A percentile compares a stretch with the other conserved stretches of the same genome.
Conservation (phyloP, 2,113 vertebrate species). For the Felis catus region DNA sequence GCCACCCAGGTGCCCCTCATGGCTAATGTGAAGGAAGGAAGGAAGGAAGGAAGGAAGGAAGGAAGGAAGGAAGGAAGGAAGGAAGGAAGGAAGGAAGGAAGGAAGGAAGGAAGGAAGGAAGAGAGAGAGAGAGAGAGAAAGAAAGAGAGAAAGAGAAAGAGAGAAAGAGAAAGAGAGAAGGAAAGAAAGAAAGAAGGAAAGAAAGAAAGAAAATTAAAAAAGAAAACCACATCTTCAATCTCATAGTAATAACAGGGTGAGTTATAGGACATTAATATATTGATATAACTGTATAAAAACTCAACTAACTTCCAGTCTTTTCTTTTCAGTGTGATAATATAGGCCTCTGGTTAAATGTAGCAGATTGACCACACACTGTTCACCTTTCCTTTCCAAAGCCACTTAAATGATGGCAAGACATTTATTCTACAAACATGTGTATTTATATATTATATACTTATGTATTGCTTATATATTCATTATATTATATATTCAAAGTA, state of each 20-base stretch:
- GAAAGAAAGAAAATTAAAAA: no score
- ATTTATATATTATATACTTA: background rate
- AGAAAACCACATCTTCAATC: background rate
- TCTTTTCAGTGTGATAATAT: background rate
- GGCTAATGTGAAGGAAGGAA: no score
- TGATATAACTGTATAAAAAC: background rate
- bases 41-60: no score
- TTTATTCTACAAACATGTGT: no score
- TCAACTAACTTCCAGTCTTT: background rate
- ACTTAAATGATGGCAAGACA: background rate
- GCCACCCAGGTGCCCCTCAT: no score
- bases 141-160: no score
- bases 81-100: no score
- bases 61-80: no score
- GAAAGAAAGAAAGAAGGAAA: no score
- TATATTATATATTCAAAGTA: background rate
- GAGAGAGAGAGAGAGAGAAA: fast-evolving
- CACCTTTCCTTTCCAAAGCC: background rate
- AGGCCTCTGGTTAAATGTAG: background rate
- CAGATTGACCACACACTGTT: background rate
- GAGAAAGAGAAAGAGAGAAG: no score
- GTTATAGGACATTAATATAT: background rate
- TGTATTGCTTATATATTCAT: background rate
- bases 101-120: no score
- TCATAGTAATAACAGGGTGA: background rate